A percentile compares a stretch with the other conserved stretches of the same genome.
Evolutionary conservation across 2,888 invertebrate species (phyloP).

Genomic region (Elmis aenea): DNA sequence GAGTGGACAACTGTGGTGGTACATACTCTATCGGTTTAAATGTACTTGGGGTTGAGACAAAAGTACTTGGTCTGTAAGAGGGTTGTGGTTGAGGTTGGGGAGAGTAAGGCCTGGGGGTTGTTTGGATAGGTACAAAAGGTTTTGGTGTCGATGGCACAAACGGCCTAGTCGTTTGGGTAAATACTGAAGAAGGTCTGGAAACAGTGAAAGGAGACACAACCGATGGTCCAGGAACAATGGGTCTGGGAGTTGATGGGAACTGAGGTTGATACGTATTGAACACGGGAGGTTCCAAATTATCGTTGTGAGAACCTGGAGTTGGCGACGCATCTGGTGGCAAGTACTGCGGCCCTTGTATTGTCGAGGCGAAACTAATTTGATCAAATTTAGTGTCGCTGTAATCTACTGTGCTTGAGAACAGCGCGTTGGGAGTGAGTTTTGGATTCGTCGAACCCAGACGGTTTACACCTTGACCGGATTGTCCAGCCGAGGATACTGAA

Average conservation of each 20-base stretch:
- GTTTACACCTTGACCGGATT: conserved; percentile 31
- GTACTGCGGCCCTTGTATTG: conserved; percentile 41
- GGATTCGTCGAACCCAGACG: conserved; percentile 24
- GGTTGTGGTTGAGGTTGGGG: conserved; percentile 14
- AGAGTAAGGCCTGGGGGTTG: conserved; percentile 11
- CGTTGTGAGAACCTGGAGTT: conserved; percentile 14
- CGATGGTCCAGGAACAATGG: conserved; percentile 8
- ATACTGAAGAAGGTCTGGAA: conserved; percentile 6
- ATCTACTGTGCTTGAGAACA: conserved; percentile 37
- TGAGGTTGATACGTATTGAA: conserved; percentile 15
- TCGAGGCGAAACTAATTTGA: conserved; percentile 38
- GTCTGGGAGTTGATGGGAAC: conserved; percentile 12
- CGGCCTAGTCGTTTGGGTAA: conserved; percentile 3
- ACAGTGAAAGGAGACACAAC: conserved; percentile 1
- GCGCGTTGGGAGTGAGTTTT: conserved; percentile 32
- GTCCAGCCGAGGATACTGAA: conserved; percentile 33
- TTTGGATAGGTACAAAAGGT: conserved; percentile 15
- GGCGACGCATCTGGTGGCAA: conserved; percentile 37
- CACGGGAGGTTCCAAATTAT: conserved; percentile 7
- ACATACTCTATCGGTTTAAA: conserved; percentile 7
- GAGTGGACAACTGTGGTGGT: conserved; percentile 15
- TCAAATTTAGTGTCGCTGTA: conserved; percentile 38
- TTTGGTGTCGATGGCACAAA: conserved; percentile 10
- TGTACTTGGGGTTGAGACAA: neutral
- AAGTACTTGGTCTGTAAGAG: conserved; percentile 5